Evolutionary conservation across 2,888 invertebrate genomes (phyloP).

Genomic region (Cryptocephalus moraei): DNA sequence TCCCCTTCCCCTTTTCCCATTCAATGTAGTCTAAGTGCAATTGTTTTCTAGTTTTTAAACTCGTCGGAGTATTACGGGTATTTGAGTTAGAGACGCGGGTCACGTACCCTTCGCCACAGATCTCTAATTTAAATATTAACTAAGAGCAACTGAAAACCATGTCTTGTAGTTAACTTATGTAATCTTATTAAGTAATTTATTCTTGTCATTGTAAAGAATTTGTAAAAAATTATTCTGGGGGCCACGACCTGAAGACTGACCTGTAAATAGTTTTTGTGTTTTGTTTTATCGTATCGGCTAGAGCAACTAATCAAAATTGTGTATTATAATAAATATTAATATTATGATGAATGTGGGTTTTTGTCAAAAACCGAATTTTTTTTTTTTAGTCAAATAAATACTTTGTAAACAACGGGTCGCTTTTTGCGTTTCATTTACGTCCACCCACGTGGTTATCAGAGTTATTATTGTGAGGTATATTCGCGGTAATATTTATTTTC

Average conservation of each 20-base stretch:
- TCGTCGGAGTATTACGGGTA: constrained; percentile 10
- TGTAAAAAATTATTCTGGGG: constrained; percentile 15
- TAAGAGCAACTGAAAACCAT: not conserved
- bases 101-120: constrained; percentile 3
- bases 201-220: no score
- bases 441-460: no score
- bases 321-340: constrained; percentile 10
- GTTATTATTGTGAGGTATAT: no score
- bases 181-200: no score
- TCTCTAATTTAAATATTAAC: not conserved
- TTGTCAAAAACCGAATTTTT: no score
- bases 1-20: constrained; percentile 1
- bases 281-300: constrained; percentile 13
- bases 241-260: constrained; percentile 28
- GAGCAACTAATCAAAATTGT: constrained; percentile 18
- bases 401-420: no score
- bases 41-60: constrained; percentile 8
- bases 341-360: no score
- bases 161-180: no score
- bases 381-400: no score
- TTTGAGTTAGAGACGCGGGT: not conserved
- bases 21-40: constrained; percentile 11
- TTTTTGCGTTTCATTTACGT: no score
- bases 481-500: no score
- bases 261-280: constrained; percentile 17